phyloP scores from a whole-genome alignment of 1,140 invertebrate genomes.

The Lerema accius region DNA sequence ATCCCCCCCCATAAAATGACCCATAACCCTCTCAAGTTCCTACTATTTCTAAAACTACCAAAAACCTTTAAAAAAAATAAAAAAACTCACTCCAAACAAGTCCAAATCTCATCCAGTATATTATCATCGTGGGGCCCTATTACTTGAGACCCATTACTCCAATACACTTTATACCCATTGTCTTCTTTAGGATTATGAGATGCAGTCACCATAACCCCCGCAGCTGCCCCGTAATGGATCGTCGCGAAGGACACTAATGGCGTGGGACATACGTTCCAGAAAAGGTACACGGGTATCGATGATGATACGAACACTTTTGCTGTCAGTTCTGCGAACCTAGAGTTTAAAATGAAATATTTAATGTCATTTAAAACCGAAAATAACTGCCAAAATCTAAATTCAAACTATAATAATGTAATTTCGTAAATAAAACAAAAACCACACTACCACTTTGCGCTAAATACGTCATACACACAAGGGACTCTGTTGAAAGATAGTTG shows the following conservation, averaged over 20 bases:
- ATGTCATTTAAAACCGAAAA: no score
- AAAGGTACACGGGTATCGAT: conserved; percentile 93
- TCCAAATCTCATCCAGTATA: conserved; percentile 91
- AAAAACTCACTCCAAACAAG: conserved; percentile 86
- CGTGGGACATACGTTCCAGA: conserved; percentile 92
- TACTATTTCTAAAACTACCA: no score
- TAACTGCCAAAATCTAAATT: no score
- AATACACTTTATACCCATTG: conserved; percentile 99
- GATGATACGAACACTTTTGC: conserved; percentile 91
- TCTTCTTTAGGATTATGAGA: conserved; percentile 99
- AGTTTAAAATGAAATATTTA: conserved; percentile 45
- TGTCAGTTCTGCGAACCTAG: conserved; percentile 95
- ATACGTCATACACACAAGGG: no score
- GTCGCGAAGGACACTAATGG: conserved; percentile 96
- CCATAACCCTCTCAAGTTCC: no score
- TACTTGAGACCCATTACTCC: conserved; percentile 98
- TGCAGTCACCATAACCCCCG: conserved; percentile 98
- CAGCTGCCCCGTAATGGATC: conserved; percentile 86
- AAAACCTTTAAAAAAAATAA: no score
- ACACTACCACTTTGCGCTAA: no score
- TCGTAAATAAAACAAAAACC: no score
- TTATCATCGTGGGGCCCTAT: conserved; percentile 95
- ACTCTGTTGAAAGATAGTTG: no score
- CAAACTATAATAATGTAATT: no score
- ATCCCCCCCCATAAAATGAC: no score